A percentile compares a stretch with the other conserved stretches of the same genome.
These are phyloP conservation scores for Apistogramma diplotaenia DNA, from an alignment of 2,113 vertebrate species.

Conservation along the genomic window DNA sequence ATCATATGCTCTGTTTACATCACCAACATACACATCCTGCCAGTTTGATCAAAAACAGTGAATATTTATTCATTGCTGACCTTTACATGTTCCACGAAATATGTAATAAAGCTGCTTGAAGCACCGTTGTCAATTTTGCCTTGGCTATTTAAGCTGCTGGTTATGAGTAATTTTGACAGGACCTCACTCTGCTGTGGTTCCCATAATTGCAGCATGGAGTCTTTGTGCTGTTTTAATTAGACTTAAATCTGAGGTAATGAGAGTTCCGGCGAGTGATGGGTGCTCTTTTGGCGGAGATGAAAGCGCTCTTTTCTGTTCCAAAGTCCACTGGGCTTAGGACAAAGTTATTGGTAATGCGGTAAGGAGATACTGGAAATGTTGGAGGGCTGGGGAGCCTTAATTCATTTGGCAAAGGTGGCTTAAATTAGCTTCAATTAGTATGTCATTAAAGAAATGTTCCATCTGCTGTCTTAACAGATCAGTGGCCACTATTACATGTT, in stretches of 20 bases:
- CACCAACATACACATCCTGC: too few relatives aligned
- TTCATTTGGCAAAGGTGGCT: slow-evolving; percentile 3
- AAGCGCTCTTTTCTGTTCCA: slow-evolving; percentile 49
- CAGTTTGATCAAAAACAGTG: not conserved
- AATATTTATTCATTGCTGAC: not conserved
- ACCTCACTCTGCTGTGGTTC: slow-evolving; percentile 6
- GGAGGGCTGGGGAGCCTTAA: not conserved
- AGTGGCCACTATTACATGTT: too few relatives aligned
- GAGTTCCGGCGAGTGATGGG: slow-evolving; percentile 42
- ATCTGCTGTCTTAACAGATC: too few relatives aligned
- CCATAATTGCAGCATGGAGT: slow-evolving; percentile 32
- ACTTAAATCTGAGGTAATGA: slow-evolving; percentile 58
- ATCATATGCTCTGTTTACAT: too few relatives aligned
- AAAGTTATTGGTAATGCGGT: slow-evolving; percentile 24
- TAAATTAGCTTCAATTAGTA: slow-evolving; percentile 26
- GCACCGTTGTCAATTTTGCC: slow-evolving; percentile 27
- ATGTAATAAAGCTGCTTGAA: slow-evolving; percentile 21
- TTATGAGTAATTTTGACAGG: slow-evolving; percentile 46
- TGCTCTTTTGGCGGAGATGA: slow-evolving; percentile 37
- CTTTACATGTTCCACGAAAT: slow-evolving; percentile 3
- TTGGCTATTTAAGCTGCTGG: slow-evolving; percentile 23
- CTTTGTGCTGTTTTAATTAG: slow-evolving; percentile 51
- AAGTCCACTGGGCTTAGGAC: slow-evolving; percentile 24
- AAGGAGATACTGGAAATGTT: slow-evolving; percentile 16
- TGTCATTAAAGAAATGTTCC: too few relatives aligned